Conservation (phyloP, 2,113 vertebrate genomes). For the Elanus axillaris region DNA sequence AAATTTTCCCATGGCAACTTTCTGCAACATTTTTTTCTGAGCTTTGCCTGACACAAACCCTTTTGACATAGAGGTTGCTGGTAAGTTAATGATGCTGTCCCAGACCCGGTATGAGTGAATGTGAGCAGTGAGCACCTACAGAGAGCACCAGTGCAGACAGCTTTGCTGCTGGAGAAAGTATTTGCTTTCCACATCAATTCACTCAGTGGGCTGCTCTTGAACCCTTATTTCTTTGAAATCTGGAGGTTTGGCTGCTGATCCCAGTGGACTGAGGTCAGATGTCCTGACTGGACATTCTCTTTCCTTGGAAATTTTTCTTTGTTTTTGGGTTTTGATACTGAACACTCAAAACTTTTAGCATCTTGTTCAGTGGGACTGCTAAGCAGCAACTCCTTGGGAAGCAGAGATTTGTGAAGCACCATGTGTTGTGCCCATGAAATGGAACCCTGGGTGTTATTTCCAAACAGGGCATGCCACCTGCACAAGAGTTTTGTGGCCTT, state of each 20-base stretch:
- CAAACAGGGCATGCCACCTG: background rate
- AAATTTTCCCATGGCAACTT: background rate
- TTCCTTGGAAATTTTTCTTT: background rate
- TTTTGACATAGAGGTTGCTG: background rate
- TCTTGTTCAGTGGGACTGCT: background rate
- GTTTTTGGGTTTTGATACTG: background rate
- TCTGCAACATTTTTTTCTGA: background rate
- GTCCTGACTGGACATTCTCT: background rate
- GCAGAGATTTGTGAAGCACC: background rate
- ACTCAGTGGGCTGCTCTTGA: background rate
- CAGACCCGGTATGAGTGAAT: rapidly evolving
- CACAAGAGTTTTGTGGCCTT: background rate
- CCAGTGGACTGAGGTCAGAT: background rate
- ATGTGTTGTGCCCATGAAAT: rapidly evolving
- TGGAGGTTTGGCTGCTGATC: background rate
- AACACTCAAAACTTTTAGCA: background rate
- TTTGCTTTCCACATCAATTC: background rate
- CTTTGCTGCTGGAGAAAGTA: background rate
- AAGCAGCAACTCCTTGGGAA: background rate
- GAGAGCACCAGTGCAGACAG: background rate
- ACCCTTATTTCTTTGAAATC: background rate
- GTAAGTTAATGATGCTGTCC: background rate
- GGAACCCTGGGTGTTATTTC: background rate
- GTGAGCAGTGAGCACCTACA: background rate
- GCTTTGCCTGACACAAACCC: background rate